phyloP scores from a whole-genome alignment of 2,797 vertebrate genomes.

The Tangara arthus region DNA sequence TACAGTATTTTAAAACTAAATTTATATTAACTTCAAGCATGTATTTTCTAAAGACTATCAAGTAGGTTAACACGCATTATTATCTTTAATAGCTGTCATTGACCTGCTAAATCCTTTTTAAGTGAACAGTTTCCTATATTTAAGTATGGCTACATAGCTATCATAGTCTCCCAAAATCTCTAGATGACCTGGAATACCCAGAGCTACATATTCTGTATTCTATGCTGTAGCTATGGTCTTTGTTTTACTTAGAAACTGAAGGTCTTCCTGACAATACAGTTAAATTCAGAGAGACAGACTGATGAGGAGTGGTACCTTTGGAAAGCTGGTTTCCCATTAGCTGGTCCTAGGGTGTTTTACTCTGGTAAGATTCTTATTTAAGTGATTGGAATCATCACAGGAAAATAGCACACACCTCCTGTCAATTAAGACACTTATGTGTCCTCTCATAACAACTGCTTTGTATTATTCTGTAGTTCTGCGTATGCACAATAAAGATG shows the following conservation, averaged over 20 bases:
- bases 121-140: background rate
- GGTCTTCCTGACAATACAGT: background rate
- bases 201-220: background rate
- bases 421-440: background rate
- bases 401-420: background rate
- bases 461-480: background rate
- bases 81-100: background rate
- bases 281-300: background rate
- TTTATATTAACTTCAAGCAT: background rate
- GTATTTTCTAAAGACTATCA: background rate
- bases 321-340: background rate
- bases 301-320: background rate
- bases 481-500: background rate
- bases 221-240: background rate
- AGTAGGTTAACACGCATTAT: background rate
- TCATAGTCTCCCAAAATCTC: background rate
- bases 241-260: background rate
- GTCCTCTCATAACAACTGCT: background rate
- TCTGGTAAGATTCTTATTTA: background rate
- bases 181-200: background rate
- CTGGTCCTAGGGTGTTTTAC: background rate
- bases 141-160: background rate
- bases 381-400: background rate
- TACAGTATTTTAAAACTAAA: background rate
- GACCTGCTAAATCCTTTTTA: background rate